Conservation (phyloP, 2,888 invertebrate genomes). For the Meta bourneti region DNA sequence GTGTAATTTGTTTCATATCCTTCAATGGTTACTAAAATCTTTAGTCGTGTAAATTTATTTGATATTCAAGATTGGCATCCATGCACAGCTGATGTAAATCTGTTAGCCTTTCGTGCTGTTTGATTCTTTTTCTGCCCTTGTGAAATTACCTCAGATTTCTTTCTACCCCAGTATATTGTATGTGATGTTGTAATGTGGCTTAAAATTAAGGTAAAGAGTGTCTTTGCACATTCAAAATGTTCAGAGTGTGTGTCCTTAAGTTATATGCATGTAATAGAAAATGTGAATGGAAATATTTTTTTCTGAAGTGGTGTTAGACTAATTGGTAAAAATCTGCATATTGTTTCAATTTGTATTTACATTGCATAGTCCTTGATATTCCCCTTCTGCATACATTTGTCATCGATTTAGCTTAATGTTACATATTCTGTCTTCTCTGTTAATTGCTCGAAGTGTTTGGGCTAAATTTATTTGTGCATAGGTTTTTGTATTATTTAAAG, state of each 20-base stretch:
- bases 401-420: too few species aligned
- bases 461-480: constrained; percentile 9
- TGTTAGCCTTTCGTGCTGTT: constrained; percentile 27
- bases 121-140: constrained; percentile 57
- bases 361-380: neutral
- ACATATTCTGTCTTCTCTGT: too few species aligned
- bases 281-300: constrained; percentile 71
- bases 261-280: constrained; percentile 70
- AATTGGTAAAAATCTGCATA: constrained; percentile 48
- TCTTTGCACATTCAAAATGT: constrained; percentile 65
- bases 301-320: constrained; percentile 66
- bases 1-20: neutral
- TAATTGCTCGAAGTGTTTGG: too few species aligned
- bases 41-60: neutral
- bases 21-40: neutral
- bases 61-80: constrained; percentile 40
- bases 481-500: neutral
- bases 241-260: constrained; percentile 59
- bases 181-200: constrained; percentile 71
- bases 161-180: constrained; percentile 30
- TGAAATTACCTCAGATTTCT: constrained; percentile 55
- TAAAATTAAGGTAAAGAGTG: constrained; percentile 49
- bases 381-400: too few species aligned
- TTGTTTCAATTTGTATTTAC: constrained; percentile 32
- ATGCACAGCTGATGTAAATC: constrained; percentile 35